Conservation (phyloP, 2,888 invertebrate species). For the Nomada goodeniana region DNA sequence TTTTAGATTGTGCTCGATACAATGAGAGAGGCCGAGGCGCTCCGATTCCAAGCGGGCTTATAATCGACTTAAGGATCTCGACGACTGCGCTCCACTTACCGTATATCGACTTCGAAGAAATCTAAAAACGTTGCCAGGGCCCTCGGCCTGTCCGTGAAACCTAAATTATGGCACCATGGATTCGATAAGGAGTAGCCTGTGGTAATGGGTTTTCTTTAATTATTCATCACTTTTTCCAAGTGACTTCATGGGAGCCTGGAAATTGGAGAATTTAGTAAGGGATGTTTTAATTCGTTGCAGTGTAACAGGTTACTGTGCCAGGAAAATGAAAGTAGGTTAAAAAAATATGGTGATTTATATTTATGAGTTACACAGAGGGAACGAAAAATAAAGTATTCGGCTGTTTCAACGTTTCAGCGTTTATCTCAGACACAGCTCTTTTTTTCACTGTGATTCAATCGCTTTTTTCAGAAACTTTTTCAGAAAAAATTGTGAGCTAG, state of each 20-base stretch:
- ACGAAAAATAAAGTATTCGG: not conserved
- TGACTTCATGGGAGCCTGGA: not conserved
- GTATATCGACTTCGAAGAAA: constrained; percentile 36
- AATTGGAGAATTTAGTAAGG: not conserved
- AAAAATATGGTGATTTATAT: constrained; percentile 2
- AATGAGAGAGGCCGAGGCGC: constrained; percentile 38
- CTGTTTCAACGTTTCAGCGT: no score
- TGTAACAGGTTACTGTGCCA: not conserved
- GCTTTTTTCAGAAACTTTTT: no score
- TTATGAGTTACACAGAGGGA: not conserved
- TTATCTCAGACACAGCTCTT: no score
- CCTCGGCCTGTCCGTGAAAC: not conserved
- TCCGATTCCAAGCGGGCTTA: constrained; percentile 39
- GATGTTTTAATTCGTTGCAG: not conserved
- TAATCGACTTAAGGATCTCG: constrained; percentile 45
- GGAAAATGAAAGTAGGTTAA: not conserved
- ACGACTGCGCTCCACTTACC: constrained; percentile 41
- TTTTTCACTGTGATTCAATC: no score
- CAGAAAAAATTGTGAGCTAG: no score
- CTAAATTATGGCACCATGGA: not conserved
- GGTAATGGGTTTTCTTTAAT: not conserved
- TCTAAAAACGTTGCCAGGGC: constrained; percentile 26
- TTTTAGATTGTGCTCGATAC: constrained; percentile 51
- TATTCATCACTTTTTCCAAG: not conserved
- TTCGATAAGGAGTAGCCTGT: not conserved